phyloP scores from a whole-genome alignment of 2,113 vertebrate genomes.

The Hippocampus abdominalis region DNA sequence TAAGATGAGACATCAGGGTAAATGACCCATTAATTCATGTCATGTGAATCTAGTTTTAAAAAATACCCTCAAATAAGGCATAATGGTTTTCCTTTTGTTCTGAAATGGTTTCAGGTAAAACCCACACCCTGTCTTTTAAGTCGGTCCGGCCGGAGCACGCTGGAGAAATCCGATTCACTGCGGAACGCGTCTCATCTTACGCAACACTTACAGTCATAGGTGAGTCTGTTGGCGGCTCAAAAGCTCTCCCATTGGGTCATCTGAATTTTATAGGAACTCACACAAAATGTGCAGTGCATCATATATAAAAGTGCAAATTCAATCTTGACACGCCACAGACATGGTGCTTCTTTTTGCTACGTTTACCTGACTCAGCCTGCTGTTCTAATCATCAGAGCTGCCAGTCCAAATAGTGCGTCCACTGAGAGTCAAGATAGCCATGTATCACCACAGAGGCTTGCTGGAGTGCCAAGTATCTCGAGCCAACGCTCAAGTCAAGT shows the following conservation, averaged over 20 bases:
- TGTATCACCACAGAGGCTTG: constrained; percentile 84
- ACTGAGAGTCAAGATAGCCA: constrained; percentile 86
- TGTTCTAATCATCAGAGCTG: constrained; percentile 72
- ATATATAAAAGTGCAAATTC: too few species aligned
- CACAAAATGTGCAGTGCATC: too few species aligned
- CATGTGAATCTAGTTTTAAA: neutral
- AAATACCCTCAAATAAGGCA: neutral
- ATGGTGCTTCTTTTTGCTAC: too few species aligned
- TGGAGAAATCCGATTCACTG: constrained; percentile 86
- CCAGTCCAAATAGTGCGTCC: constrained; percentile 86
- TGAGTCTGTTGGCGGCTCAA: constrained; percentile 47
- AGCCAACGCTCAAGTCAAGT: constrained; percentile 81
- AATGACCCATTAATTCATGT: neutral
- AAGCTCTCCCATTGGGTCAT: neutral
- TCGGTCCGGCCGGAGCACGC: constrained; percentile 81
- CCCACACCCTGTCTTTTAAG: constrained; percentile 72
- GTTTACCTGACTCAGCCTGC: neutral
- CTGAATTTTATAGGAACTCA: too few species aligned
- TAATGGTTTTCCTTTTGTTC: neutral
- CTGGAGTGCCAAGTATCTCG: constrained; percentile 94
- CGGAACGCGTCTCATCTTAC: constrained; percentile 82
- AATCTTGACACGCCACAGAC: too few species aligned
- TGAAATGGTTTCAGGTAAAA: constrained; percentile 74
- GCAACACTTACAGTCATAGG: constrained; percentile 86
- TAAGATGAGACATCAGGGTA: constrained; percentile 85